phyloP scores from a whole-genome alignment of 2,888 invertebrate genomes.

The Chalcosyrphus nemorum region DNA sequence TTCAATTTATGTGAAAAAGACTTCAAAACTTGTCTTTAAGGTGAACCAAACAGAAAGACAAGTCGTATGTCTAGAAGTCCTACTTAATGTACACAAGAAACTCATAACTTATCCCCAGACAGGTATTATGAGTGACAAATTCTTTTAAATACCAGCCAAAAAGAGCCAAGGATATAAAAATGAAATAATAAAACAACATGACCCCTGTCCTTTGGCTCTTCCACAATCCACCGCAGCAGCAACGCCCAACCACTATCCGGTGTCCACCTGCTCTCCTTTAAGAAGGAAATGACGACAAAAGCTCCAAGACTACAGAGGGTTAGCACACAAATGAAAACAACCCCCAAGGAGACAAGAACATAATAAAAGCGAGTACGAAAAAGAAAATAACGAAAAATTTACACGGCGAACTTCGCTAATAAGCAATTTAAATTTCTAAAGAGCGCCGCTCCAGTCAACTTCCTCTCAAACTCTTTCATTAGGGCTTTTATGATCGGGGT shows the following conservation, averaged over 20 bases:
- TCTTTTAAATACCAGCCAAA: not conserved
- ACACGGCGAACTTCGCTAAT: constrained; percentile 68
- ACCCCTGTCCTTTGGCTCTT: constrained; percentile 40
- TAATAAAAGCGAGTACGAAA: constrained; percentile 26
- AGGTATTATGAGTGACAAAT: constrained; percentile 4
- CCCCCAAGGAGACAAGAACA: constrained; percentile 31
- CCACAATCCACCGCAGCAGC: not conserved
- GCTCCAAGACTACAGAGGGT: constrained; percentile 18
- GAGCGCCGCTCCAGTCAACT: constrained; percentile 46
- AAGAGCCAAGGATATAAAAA: constrained; percentile 7
- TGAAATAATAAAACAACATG: constrained; percentile 40
- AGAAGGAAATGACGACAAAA: constrained; percentile 44
- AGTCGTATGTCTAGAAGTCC: too few relatives aligned
- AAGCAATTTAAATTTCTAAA: constrained; percentile 73
- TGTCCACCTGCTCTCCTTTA: constrained; percentile 35
- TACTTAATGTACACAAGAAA: not conserved
- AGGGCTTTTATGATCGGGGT: constrained; percentile 22
- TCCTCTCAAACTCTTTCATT: constrained; percentile 61
- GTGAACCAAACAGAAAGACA: too few relatives aligned
- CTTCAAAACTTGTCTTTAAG: too few relatives aligned
- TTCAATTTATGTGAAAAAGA: too few relatives aligned
- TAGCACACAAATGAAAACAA: constrained; percentile 28
- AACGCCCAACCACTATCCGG: not conserved
- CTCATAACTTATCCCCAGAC: not conserved
- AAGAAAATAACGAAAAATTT: constrained; percentile 32